Base-by-base conservation (phyloP, 2,797 vertebrate genomes). In the Epinephelus malabaricus region DNA sequence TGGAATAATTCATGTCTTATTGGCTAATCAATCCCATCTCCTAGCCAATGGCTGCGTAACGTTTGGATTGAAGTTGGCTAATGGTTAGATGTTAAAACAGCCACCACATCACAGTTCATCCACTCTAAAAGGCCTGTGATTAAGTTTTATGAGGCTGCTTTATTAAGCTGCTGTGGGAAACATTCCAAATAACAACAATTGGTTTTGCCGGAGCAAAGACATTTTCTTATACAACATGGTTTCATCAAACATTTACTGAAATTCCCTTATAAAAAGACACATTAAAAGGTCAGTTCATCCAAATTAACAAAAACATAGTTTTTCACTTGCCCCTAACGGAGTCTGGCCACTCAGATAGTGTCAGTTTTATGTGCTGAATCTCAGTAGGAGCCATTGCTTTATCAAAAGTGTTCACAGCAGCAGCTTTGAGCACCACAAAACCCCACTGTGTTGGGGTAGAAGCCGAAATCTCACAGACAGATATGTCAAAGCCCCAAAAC, bases 11-110 rank as follows among this genome's bases (percentile, higher is more conserved):
- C 49, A 76, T 27, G 73, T 85, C 74, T 85, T 81, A 84, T 78
- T 86, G 81, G 83, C 69, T 65, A 66, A 92, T 90, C 59, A 72
- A 84, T 93, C 84, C 82, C 53, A 27, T 72, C 62, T 66, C 27
- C 46, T 0, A 13, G 81, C 76, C 78, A 85, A 76, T 75, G 58
- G 62, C 54, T 63, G 76, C 19, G 23, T 46, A 66, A 30, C 14
- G 18, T 67, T 84, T 25, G 78, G 63, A 82, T 12, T 76, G 53
- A 84, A 55, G 71, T 53, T 63, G 45, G 47, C 78, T 75, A 72
- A 89, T 81, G 81, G 60, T 60, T 74, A 71, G 53, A 76, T 73
- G 69, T 66, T 73, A 72, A 71, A 85, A 78, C 47, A 76, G 77
- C 61, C 64, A 67, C 49, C 53, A 72, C 58, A 81, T 81, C 47